Base-by-base conservation (phyloP, 35 echinoderm and acorn worm genomes). In the Ptychodera flava region DNA sequence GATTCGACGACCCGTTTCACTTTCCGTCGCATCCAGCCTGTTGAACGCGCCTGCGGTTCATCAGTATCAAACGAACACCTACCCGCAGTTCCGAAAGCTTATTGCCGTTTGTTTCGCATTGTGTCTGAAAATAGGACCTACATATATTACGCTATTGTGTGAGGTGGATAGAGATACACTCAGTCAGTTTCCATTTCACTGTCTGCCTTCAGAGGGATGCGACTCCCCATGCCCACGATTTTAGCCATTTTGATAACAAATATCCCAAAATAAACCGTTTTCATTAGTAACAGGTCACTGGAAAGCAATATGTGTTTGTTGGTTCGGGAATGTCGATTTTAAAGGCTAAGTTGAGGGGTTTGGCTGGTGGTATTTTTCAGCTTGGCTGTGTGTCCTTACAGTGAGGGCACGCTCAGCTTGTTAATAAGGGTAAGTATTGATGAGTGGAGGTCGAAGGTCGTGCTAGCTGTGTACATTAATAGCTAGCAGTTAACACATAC, bases 371-470 rank as follows among this genome's bases (percentile, higher is more conserved):
- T 12, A 64, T 64, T 64, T 64, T 64, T 64, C 22, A 64, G 45
- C 6, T 64, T 6, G 45, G 45, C 45, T 64, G 45, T 64, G 45
- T 64, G 45, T 64, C 45, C 45, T 64, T 22, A 64, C 45, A 64
- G 45, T 64, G 22, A 64, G 45, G 45, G 45, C 45, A 64, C 45
- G 45, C 45, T 64, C 45, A 64, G 45, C 45, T 64, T 64, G 45
- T 64, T 64, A 64, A 64, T 64, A 64, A 64, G 45, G 45, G 45
- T 64, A 64, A 64, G 45, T 64, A 64, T 64, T 64, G 45, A 64
- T 64, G 45, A 64, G 45, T 64, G 45, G 45, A 64, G 45, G 45
- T 64, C 45, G 22, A 6, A 64, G 45, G 45, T 64, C 45, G 45
- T 64, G 22, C 45, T 64, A 64, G 45, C 45, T 64, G 45, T 64